Evolutionary conservation across 2,888 invertebrate species (phyloP), one percentile per base, ranked within the genome.

Genomic region (Lycaena phlaeas): DNA sequence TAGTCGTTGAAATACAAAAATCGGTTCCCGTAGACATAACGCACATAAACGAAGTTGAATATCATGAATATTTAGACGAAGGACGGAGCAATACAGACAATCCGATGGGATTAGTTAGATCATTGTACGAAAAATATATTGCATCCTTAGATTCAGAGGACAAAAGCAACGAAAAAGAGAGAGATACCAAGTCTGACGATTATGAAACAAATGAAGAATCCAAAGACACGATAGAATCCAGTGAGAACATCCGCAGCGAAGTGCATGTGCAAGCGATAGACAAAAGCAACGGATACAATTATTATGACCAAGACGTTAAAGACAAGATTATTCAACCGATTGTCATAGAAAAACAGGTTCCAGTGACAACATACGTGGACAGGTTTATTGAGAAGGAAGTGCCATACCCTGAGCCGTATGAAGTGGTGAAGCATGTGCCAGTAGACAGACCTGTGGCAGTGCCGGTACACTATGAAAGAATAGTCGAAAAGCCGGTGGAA

Each of bases 1-100:
- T 88, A 0, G 64, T 82, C 25, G 89, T 91, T 1, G 89, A 91
- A 69, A 68, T 91, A 2, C 90, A 90, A 54, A 81, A 89, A 61
- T 90, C 90, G 0, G 70, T 90, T 11, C 88, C 88, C 1, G 64
- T 86, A 42, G 87, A 86, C 36, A 78, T 79, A 26, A 84, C 76
- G 15, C 81, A 84, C 42, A 81, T 82, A 22, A 82, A 84, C 46
- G 79, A 77, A 22, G 73, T 84, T 0, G 81, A 82, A 60, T 66
- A 74, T 4, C 81, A 82, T 10, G 70, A 79, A 41, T 81, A 82
- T 59, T 53, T 79, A 44, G 79, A 78, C 7, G 71, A 76, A 56
- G 78, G 74, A 1, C 69, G 73, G 52, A 67, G 65, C 43, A 72
- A 67, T 46, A 61, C 69, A 28, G 65, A 68, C 46, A 62, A 57